These are phyloP conservation scores for Carlito syrichta DNA, from an alignment of 2,113 vertebrate species.

Conservation along the genomic window DNA sequence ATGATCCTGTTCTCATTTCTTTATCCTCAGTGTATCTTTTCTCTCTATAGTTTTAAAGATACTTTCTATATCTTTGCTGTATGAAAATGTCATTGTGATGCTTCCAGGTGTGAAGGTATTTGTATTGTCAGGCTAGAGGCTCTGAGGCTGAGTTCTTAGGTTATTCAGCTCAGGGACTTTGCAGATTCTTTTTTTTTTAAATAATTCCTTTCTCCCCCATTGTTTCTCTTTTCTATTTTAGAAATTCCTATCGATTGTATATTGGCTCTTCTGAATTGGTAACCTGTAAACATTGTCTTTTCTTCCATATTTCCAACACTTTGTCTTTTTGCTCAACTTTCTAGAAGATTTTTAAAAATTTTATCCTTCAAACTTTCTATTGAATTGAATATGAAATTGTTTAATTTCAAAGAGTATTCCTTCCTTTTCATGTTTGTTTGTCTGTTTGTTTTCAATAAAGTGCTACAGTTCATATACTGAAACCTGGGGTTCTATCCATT, in stretches of 20 bases:
- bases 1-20: background rate
- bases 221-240: background rate
- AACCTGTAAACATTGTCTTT: background rate
- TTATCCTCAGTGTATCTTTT: background rate
- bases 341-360: background rate
- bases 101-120: slow-evolving; percentile 26
- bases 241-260: background rate
- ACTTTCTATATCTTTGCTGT: background rate
- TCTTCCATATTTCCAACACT: background rate
- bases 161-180: background rate
- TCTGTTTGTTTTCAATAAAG: background rate
- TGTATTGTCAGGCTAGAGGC: background rate
- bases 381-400: background rate
- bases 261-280: background rate
- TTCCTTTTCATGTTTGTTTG: background rate
- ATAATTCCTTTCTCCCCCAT: background rate
- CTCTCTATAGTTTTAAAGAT: slow-evolving; percentile 12
- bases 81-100: background rate
- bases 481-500: background rate
- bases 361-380: background rate
- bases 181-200: background rate
- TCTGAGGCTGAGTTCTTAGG: background rate
- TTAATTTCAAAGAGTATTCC: background rate
- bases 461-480: background rate
- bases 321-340: background rate